A percentile compares a stretch with the other conserved stretches of the same genome.
phyloP scores from a whole-genome alignment of 1,140 invertebrate species.

The Neotoxoptera formosana region DNA sequence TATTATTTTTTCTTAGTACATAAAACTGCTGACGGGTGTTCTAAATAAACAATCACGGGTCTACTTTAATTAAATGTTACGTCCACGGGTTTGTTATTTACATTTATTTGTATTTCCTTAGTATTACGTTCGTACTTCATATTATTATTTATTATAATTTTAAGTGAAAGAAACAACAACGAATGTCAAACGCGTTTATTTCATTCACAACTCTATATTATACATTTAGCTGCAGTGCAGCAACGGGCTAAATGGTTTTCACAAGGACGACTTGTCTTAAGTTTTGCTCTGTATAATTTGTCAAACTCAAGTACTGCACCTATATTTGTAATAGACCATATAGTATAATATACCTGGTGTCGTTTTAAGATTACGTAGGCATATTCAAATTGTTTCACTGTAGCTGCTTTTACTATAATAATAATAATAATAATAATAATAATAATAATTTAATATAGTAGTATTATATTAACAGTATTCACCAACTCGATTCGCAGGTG shows the following conservation, averaged over 20 bases:
- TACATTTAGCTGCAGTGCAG: background rate
- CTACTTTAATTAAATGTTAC: slow-evolving; percentile 15
- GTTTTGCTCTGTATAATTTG: slow-evolving; percentile 30
- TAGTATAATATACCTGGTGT: background rate
- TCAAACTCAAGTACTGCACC: slow-evolving; percentile 25
- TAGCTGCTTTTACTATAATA: background rate
- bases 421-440: too few species aligned
- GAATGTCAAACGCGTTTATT: background rate
- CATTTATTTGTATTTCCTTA: slow-evolving; percentile 15
- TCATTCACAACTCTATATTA: background rate
- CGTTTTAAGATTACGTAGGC: slow-evolving; percentile 32
- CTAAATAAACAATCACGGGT: background rate
- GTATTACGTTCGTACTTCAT: background rate
- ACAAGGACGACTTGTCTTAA: slow-evolving; percentile 38
- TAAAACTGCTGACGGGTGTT: background rate
- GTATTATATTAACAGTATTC: background rate
- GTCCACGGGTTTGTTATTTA: background rate
- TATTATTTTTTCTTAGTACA: background rate
- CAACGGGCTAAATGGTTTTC: background rate
- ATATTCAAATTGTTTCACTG: slow-evolving; percentile 28
- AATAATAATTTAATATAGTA: too few species aligned
- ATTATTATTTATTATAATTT: background rate
- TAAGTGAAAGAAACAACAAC: background rate
- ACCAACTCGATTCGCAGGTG: background rate
- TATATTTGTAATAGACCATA: slow-evolving; percentile 13